Evolutionary conservation across 2,797 vertebrate species (phyloP), one percentile per base, ranked within the genome.

Genomic region (Discoglossus pictus): DNA sequence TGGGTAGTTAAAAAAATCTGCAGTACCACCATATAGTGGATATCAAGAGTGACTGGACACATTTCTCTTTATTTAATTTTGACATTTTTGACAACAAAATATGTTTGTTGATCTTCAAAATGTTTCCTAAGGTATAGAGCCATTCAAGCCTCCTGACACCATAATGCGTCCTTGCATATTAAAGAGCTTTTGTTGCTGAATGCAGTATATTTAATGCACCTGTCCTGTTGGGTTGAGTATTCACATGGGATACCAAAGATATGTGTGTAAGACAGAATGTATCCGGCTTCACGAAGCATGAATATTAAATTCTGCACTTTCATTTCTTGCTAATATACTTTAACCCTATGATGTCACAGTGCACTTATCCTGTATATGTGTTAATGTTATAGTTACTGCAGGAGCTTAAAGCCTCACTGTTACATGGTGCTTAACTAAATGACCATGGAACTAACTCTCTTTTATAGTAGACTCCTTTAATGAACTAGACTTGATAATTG

Each of bases 221-320:
- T 65, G 62, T 65, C 62, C 62, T 65, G 50, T 34, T 55, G 38
- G 8, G 21, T 31, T 46, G 46, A 18, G 40, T 44, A 55, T 47
- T 65, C 62, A 65, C 62, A 65, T 65, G 62, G 62, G 62, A 65
- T 65, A 54, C 54, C 44, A 55, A 46, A 65, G 51, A 44, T 44
- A 40, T 35, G 25, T 36, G 39, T 34, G 51, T 47, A 54, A 54
- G 48, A 21, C 36, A 43, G 61, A 36, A 54, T 64, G 61, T 53
- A 52, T 63, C 48, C 39, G 61, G 50, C 50, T 43, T 11, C 34
- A 31, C 43, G 54, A 42, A 53, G 50, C 48, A 52, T 34, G 25
- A 39, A 54, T 64, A 43, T 64, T 54, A 53, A 43, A 42, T 40
- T 51, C 35, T 39, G 21, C 39, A 51, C 36, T 36, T 52, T 21